Percentiles rank a stretch among this genome's conserved stretches.
phyloP scores from a whole-genome alignment of 2,113 vertebrate genomes.

The Scophthalmus maximus region DNA sequence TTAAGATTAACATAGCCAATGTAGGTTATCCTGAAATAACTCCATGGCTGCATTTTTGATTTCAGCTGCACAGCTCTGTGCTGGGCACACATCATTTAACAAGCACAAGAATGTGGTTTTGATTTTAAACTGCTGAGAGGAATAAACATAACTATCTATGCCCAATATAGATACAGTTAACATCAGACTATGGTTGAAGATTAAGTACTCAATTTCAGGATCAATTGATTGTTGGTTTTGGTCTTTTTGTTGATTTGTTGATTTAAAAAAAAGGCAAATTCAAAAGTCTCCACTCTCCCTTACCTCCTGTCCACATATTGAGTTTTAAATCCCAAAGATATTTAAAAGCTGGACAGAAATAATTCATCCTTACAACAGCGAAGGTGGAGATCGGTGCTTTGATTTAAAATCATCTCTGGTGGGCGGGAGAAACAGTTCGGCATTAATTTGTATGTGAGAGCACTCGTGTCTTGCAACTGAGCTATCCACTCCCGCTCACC shows the following conservation, averaged over 20 bases:
- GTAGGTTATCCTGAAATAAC: conserved; percentile 5
- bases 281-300: not conserved
- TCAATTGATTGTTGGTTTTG: not conserved
- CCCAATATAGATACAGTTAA: not conserved
- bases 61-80: not conserved
- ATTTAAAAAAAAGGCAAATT: not conserved
- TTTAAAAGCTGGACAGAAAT: conserved; percentile 26
- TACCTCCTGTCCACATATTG: not conserved
- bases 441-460: not conserved
- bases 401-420: conserved; percentile 45
- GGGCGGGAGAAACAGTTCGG: conserved; percentile 22
- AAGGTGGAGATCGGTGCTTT: conserved; percentile 19
- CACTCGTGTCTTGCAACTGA: conserved; percentile 5
- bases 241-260: conserved; percentile 5
- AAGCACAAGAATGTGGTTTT: not conserved
- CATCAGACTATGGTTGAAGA: not conserved
- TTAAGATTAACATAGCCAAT: not conserved
- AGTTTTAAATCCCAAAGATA: conserved; percentile 9
- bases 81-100: not conserved
- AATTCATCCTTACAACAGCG: conserved; percentile 20
- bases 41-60: not conserved
- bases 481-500: conserved; percentile 36
- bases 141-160: not conserved
- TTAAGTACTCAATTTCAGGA: not conserved
- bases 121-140: not conserved